A percentile compares a stretch with the other conserved stretches of the same genome.
phyloP scores from a whole-genome alignment of 2,113 vertebrate species.

The Hyla sarda region DNA sequence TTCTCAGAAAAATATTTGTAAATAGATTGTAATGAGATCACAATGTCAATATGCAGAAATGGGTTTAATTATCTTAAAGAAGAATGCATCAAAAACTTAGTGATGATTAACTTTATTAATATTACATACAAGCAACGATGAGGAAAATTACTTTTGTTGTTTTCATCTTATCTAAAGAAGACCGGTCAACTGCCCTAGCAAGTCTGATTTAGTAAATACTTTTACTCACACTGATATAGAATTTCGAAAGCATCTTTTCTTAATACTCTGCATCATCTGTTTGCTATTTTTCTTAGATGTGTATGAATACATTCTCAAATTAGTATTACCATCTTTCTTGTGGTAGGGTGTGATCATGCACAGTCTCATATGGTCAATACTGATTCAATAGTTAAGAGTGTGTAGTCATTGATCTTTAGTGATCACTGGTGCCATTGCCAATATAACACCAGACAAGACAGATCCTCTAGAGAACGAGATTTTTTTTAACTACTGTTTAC shows the following conservation, averaged over 20 bases:
- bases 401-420: too few species aligned
- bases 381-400: too few species aligned
- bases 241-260: not conserved
- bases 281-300: not conserved
- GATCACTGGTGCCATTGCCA: too few species aligned
- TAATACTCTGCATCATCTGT: not conserved
- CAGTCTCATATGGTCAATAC: too few species aligned
- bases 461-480: too few species aligned
- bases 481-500: too few species aligned
- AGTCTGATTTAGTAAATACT: too few species aligned
- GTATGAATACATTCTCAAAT: not conserved
- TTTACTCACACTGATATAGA: too few species aligned
- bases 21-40: conserved; percentile 20
- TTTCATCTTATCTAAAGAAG: too few species aligned
- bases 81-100: not conserved
- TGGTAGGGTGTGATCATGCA: not conserved
- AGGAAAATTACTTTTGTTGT: too few species aligned
- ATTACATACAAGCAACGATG: not conserved
- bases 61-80: not conserved
- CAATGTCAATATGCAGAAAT: conserved; percentile 4
- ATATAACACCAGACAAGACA: too few species aligned
- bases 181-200: too few species aligned
- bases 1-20: conserved; percentile 2
- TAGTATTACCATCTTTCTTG: not conserved
- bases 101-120: not conserved